phyloP scores from a whole-genome alignment of 2,113 vertebrate species.

The Paramisgurnus dabryanus region DNA sequence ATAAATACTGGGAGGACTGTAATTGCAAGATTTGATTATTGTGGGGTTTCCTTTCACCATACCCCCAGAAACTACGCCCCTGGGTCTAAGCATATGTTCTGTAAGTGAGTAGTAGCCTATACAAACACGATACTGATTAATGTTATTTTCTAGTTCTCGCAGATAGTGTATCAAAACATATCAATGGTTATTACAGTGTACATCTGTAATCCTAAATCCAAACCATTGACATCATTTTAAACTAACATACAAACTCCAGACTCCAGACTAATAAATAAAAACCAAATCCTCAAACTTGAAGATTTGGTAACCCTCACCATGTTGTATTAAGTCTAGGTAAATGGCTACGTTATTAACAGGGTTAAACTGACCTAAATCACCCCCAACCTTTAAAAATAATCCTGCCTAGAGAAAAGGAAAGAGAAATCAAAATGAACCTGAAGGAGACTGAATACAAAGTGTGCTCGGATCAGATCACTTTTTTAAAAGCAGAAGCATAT shows the following conservation, averaged over 20 bases:
- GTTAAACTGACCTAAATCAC: slow-evolving; percentile 29
- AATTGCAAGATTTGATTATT: too few species aligned
- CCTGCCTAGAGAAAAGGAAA: slow-evolving; percentile 29
- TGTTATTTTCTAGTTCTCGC: neutral
- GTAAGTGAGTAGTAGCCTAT: neutral
- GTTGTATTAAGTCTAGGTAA: neutral
- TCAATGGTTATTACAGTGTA: neutral
- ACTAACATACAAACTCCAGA: too few species aligned
- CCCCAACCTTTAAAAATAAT: slow-evolving; percentile 10
- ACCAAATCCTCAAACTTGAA: neutral
- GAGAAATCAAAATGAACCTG: slow-evolving; percentile 61
- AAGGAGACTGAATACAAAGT: slow-evolving; percentile 62
- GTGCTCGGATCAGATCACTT: slow-evolving; percentile 71
- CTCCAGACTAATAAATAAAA: too few species aligned
- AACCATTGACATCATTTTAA: too few species aligned
- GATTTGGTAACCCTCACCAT: neutral
- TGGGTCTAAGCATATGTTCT: too few species aligned
- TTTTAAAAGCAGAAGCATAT: slow-evolving; percentile 72
- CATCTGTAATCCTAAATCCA: neutral
- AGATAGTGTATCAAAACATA: neutral
- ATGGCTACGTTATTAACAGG: neutral
- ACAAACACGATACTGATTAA: neutral
- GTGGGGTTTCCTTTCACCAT: too few species aligned
- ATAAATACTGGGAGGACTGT: too few species aligned
- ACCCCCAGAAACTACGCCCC: too few species aligned